phyloP scores from a whole-genome alignment of 2,888 invertebrate genomes.

The Electrophaes corylata region DNA sequence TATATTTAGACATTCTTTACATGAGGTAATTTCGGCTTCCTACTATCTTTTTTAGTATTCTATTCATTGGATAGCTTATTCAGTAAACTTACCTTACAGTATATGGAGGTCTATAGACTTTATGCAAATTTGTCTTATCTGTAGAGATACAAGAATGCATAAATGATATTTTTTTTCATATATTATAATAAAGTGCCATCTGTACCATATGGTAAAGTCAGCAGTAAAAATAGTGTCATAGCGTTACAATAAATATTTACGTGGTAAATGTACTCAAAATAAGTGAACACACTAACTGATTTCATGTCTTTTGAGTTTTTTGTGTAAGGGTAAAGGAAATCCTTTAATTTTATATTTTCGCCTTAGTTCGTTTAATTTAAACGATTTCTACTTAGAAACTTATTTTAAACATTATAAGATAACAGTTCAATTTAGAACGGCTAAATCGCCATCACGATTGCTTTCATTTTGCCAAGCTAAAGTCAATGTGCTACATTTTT shows the following conservation, averaged over 20 bases:
- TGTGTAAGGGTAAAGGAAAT: too few relatives aligned
- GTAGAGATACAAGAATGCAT: background rate
- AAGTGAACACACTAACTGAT: too few relatives aligned
- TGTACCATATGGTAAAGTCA: background rate
- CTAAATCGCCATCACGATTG: constrained; percentile 14
- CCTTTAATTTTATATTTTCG: too few relatives aligned
- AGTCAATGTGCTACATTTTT: constrained; percentile 29
- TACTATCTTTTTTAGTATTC: background rate
- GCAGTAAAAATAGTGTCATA: too few relatives aligned
- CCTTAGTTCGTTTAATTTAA: background rate
- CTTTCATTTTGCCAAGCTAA: constrained; percentile 33
- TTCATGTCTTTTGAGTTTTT: too few relatives aligned
- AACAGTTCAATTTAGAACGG: constrained; percentile 19
- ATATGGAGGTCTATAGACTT: background rate
- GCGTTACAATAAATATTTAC: too few relatives aligned
- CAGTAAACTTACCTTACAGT: background rate
- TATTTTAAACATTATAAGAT: constrained; percentile 8
- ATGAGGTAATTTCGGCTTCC: background rate
- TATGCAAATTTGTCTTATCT: background rate
- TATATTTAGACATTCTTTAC: constrained; percentile 7
- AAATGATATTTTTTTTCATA: too few relatives aligned
- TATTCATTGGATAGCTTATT: background rate
- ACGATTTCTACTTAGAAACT: background rate
- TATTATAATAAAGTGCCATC: too few relatives aligned
- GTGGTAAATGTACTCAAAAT: too few relatives aligned